Conservation (phyloP, 2,113 vertebrate species). For the Pseudorectes ferrugineus region DNA sequence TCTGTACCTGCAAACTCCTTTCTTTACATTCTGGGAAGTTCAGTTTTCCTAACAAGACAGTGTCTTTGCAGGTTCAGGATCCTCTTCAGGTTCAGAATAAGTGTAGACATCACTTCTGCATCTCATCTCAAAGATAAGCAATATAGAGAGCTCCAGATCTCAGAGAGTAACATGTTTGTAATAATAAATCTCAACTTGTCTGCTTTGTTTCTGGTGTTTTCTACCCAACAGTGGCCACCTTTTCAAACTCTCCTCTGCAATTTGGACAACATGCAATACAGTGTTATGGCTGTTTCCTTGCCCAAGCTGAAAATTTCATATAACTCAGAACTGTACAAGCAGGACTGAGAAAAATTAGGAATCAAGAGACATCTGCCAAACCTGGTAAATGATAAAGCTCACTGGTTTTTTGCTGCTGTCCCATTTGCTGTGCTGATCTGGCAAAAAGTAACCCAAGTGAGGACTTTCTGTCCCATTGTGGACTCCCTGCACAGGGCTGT, state of each 20-base stretch:
- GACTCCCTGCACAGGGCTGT: accelerated
- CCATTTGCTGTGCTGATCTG: neutral
- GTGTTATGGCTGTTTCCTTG: neutral
- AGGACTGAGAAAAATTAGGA: neutral
- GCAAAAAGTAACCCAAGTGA: neutral
- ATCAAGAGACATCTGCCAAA: neutral
- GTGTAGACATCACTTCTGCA: neutral
- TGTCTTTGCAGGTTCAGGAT: neutral
- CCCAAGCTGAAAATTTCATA: neutral
- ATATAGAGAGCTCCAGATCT: neutral
- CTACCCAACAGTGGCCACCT: neutral
- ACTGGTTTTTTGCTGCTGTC: neutral
- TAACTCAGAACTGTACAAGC: neutral
- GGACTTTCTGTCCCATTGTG: neutral
- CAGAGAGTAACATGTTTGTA: neutral
- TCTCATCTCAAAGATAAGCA: neutral
- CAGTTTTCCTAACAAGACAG: neutral
- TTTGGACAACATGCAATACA: neutral
- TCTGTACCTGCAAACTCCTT: neutral
- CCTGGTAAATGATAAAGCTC: neutral
- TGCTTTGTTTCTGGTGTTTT: neutral
- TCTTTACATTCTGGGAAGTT: neutral
- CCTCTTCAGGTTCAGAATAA: neutral
- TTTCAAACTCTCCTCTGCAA: neutral
- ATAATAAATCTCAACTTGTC: neutral